A percentile compares a stretch with the other conserved stretches of the same genome.
Conservation (phyloP, 1,140 invertebrate genomes). For the Drosophila truncata region DNA sequence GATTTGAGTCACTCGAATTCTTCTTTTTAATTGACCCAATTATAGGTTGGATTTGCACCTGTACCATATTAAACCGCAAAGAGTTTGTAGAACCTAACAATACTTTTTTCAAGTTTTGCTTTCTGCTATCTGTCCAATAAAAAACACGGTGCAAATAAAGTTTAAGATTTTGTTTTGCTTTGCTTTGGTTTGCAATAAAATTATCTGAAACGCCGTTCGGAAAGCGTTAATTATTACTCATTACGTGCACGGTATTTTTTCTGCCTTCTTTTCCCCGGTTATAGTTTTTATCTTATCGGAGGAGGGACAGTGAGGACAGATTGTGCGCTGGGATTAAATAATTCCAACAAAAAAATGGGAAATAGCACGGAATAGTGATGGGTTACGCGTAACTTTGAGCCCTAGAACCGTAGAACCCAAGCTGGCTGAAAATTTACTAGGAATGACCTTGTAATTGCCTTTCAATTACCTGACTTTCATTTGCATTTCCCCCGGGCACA, state of each 20-base stretch:
- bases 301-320: conserved; percentile 32
- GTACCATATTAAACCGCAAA: neutral
- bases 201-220: conserved; percentile 49
- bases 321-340: conserved; percentile 48
- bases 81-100: neutral
- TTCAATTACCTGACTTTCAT: conserved; percentile 71
- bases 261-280: conserved; percentile 23
- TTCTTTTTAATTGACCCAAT: neutral
- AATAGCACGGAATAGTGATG: conserved; percentile 19
- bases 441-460: conserved; percentile 72
- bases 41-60: conserved; percentile 8
- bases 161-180: conserved; percentile 50
- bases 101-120: neutral
- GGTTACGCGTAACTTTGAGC: conserved; percentile 4
- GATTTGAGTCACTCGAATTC: neutral
- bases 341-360: conserved; percentile 23
- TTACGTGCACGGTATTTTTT: conserved; percentile 52
- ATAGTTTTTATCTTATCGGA: conserved; percentile 61
- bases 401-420: neutral
- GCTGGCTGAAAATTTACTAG: conserved; percentile 1
- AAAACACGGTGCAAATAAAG: conserved; percentile 25
- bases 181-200: conserved; percentile 45
- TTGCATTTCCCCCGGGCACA: conserved; percentile 50
- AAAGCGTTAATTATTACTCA: conserved; percentile 67
- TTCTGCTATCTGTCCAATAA: conserved; percentile 33